These are phyloP conservation scores for Panopea generosa DNA, from an alignment of 2,888 invertebrate species.

Conservation along the genomic window DNA sequence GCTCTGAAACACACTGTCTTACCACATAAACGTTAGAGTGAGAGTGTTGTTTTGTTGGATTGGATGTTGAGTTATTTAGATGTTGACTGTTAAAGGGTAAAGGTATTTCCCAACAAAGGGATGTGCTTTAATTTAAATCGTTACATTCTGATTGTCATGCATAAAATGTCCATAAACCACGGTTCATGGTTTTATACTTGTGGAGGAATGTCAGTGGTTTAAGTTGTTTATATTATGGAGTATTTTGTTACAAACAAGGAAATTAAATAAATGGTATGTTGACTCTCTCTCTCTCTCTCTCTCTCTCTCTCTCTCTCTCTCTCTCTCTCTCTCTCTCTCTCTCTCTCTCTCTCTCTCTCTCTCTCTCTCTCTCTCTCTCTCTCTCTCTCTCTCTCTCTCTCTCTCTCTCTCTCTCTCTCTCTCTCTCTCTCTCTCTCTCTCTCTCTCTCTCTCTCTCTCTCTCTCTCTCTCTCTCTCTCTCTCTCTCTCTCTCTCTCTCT, in stretches of 20 bases:
- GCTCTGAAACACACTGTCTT: too few relatives aligned
- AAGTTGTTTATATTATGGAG: too few relatives aligned
- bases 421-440: slow-evolving; percentile 36
- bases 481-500: slow-evolving; percentile 31
- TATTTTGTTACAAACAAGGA: too few relatives aligned
- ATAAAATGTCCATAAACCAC: too few relatives aligned
- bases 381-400: slow-evolving; percentile 43
- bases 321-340: slow-evolving; percentile 39
- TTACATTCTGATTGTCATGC: neutral
- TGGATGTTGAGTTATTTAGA: too few relatives aligned
- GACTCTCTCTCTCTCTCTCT: slow-evolving; percentile 8
- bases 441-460: slow-evolving; percentile 26
- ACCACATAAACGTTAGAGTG: too few relatives aligned
- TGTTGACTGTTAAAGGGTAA: too few relatives aligned
- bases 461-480: slow-evolving; percentile 28
- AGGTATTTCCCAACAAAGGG: too few relatives aligned
- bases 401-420: slow-evolving; percentile 37
- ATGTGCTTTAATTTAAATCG: too few relatives aligned
- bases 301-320: slow-evolving; percentile 41
- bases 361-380: slow-evolving; percentile 38
- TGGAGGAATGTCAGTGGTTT: too few relatives aligned
- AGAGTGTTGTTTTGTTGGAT: too few relatives aligned
- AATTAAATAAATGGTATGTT: neutral
- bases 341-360: slow-evolving; percentile 36
- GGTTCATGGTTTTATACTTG: too few relatives aligned